These are phyloP conservation scores for Rhineura floridana DNA, from an alignment of 2,113 vertebrate species.

Conservation along the genomic window DNA sequence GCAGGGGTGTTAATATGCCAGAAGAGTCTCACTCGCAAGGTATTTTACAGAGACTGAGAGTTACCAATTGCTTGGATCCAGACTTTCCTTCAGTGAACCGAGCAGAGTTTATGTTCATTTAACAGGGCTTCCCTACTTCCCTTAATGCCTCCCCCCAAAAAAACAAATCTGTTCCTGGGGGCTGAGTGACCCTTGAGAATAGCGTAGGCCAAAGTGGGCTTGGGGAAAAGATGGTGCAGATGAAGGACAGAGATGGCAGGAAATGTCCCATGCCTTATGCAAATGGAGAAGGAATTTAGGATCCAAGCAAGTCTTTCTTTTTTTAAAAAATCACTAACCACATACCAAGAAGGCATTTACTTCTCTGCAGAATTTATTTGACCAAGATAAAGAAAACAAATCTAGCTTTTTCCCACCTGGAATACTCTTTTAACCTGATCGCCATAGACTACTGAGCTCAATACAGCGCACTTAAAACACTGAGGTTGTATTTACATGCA, in stretches of 20 bases:
- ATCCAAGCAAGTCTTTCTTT: not conserved
- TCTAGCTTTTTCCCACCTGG: not conserved
- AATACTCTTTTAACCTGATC: not conserved
- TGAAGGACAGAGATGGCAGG: not conserved
- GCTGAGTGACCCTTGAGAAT: too few relatives aligned
- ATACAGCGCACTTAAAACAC: not conserved
- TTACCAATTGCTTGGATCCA: not conserved
- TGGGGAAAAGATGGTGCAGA: not conserved
- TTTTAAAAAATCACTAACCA: too few relatives aligned
- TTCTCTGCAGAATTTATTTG: not conserved
- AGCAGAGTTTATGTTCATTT: not conserved
- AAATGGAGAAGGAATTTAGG: not conserved
- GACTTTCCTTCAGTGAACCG: not conserved
- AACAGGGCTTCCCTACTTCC: too few relatives aligned
- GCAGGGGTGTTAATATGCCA: too few relatives aligned
- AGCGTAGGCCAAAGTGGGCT: too few relatives aligned
- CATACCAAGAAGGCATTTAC: not conserved
- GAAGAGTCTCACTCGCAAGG: too few relatives aligned
- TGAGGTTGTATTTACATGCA: not conserved
- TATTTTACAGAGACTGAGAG: not conserved
- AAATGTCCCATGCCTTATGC: not conserved
- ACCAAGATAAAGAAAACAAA: not conserved
- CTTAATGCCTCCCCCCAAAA: not conserved
- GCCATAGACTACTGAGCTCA: not conserved
- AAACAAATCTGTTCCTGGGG: not conserved